Evolutionary conservation across 37 sponge, comb jelly and placozoan species (phyloP).

Genomic region (Eunapius fragilis): DNA sequence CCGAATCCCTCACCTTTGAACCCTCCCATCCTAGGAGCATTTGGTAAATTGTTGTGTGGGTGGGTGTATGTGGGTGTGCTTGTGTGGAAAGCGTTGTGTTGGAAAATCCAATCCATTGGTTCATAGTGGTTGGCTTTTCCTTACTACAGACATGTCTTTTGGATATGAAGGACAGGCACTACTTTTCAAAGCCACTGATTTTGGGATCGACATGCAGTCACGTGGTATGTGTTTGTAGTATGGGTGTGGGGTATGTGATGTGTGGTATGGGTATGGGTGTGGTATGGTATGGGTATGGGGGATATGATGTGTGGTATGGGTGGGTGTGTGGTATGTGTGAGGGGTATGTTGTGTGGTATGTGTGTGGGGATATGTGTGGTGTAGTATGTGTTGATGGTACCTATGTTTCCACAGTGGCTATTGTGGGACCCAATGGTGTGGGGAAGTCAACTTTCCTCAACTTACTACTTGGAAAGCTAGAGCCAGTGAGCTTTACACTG

Average conservation of each 20-base stretch:
- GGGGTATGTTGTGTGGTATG: conserved; percentile 9
- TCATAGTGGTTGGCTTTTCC: background rate
- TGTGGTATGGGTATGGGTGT: conserved; percentile 22
- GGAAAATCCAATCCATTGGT: too few relatives aligned
- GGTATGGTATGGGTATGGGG: background rate
- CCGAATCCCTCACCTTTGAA: conserved; percentile 93
- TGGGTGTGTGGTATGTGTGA: conserved; percentile 1
- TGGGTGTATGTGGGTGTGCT: background rate
- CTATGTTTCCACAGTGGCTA: conserved; percentile 64
- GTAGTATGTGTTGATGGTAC: conserved; percentile 2
- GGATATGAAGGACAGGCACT: conserved; percentile 73
- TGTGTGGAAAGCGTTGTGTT: too few relatives aligned
- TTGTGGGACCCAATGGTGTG: conserved; percentile 99
- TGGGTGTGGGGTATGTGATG: background rate
- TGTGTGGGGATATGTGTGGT: conserved; percentile 26
- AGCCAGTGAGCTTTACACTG: conserved; percentile 82
- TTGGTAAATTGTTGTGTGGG: conserved; percentile 60
- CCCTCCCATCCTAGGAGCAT: conserved; percentile 95
- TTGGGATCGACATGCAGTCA: conserved; percentile 97
- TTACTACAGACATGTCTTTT: conserved; percentile 82
- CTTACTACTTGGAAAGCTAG: conserved; percentile 80
- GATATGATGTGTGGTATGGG: conserved; percentile 7
- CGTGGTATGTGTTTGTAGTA: conserved; percentile 45
- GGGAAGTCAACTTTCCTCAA: conserved; percentile 97
- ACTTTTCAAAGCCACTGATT: conserved; percentile 81